Percentiles rank a stretch among this genome's conserved stretches.
These are phyloP conservation scores for Plotosus lineatus DNA, from an alignment of 2,113 vertebrate species.

Conservation along the genomic window DNA sequence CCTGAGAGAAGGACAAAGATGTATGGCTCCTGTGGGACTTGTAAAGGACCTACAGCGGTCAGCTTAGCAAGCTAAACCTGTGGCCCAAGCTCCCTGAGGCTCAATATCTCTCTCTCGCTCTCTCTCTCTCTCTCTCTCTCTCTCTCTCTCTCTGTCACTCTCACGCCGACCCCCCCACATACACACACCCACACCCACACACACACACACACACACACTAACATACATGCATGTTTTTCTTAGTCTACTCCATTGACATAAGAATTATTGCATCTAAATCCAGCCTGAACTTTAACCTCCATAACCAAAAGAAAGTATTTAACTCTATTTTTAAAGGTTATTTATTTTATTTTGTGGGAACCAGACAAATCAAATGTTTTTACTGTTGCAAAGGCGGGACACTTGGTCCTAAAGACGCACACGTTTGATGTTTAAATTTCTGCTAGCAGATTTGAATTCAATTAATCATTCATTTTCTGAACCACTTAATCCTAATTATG, in stretches of 20 bases:
- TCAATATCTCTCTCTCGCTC: not conserved
- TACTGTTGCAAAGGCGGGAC: not conserved
- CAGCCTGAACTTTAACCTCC: not conserved
- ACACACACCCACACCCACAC: slow-evolving; percentile 30
- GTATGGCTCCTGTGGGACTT: slow-evolving; percentile 69
- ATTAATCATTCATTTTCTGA: no score
- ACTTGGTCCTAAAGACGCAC: not conserved
- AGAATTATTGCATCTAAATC: not conserved
- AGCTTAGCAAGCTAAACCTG: slow-evolving; percentile 39
- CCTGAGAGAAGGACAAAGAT: slow-evolving; percentile 70
- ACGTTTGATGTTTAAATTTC: not conserved
- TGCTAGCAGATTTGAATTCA: not conserved
- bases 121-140: not conserved
- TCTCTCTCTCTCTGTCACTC: not conserved
- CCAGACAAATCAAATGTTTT: not conserved
- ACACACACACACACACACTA: not conserved
- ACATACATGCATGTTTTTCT: not conserved
- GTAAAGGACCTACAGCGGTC: slow-evolving; percentile 58
- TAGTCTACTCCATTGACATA: not conserved
- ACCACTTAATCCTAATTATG: no score
- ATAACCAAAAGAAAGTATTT: not conserved
- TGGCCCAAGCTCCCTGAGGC: slow-evolving; percentile 39
- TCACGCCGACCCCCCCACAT: not conserved
- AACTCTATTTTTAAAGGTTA: not conserved
- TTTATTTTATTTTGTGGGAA: not conserved